A percentile compares a stretch with the other conserved stretches of the same genome.
phyloP scores from a whole-genome alignment of 2,888 invertebrate species.

The Allophyes oxyacanthae region DNA sequence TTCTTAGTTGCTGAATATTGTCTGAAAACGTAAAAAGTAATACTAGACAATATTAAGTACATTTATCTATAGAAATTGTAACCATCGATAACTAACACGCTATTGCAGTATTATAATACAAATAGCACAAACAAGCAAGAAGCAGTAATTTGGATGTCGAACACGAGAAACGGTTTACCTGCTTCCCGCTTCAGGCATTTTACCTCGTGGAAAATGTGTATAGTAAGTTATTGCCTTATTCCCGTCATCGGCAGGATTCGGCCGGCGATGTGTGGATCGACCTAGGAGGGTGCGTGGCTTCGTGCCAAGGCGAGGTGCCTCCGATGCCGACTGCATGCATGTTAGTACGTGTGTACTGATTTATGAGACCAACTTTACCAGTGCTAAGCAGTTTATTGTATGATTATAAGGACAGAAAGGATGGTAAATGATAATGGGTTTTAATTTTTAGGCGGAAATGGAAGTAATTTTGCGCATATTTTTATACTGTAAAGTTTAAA shows the following conservation, averaged over 20 bases:
- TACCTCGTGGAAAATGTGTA: conserved; percentile 48
- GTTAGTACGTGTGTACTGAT: conserved; percentile 67
- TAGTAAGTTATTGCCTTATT: conserved; percentile 54
- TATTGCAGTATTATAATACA: conserved; percentile 38
- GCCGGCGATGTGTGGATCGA: conserved; percentile 52
- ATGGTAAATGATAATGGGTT: conserved; percentile 3
- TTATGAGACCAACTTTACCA: conserved; percentile 69
- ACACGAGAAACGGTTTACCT: conserved; percentile 47
- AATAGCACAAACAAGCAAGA: conserved; percentile 33
- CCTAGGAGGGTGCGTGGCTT: conserved; percentile 71
- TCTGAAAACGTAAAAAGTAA: no score
- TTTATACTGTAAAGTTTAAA: no score
- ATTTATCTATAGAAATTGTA: no score
- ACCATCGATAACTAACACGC: conserved; percentile 1
- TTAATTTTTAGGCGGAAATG: background rate
- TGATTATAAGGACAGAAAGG: conserved; percentile 36
- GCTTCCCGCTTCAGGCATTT: conserved; percentile 26
- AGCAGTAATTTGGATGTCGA: conserved; percentile 41
- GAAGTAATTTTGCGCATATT: background rate
- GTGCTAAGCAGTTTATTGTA: conserved; percentile 61
- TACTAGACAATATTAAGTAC: no score
- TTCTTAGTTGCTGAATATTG: no score
- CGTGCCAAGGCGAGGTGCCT: conserved; percentile 74
- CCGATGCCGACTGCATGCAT: conserved; percentile 62
- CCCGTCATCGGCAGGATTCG: conserved; percentile 44